Evolutionary conservation across 2,888 invertebrate genomes (phyloP).

Genomic region (Agrypnus murinus): DNA sequence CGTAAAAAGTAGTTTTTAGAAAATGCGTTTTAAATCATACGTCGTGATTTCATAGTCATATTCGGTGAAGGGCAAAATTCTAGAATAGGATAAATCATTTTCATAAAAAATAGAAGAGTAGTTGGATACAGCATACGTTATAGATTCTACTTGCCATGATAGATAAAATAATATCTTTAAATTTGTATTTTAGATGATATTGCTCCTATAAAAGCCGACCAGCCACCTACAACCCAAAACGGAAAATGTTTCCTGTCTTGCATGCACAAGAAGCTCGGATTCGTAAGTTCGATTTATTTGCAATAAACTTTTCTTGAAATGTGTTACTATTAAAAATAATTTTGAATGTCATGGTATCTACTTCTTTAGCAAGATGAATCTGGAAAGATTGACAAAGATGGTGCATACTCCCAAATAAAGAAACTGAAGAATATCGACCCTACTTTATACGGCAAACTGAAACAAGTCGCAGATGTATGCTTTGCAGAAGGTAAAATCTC

Average conservation of each 20-base stretch:
- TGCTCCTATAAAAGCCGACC: not conserved
- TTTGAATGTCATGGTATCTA: not conserved
- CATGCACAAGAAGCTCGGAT: slow-evolving; percentile 18
- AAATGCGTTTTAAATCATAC: not conserved
- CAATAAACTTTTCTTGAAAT: no score
- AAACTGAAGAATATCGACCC: slow-evolving; percentile 11
- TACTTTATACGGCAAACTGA: slow-evolving; percentile 15
- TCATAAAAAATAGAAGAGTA: no score
- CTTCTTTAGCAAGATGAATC: not conserved
- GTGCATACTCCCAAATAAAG: not conserved
- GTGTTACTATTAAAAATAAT: not conserved
- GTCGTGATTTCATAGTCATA: not conserved
- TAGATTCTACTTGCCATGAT: no score
- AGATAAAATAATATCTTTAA: not conserved
- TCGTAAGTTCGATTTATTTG: slow-evolving; percentile 12
- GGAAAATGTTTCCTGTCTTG: slow-evolving; percentile 26
- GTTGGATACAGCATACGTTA: no score
- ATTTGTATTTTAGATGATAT: slow-evolving; percentile 16
- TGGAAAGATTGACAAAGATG: slow-evolving; percentile 22
- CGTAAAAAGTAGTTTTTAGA: not conserved
- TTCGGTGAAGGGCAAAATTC: not conserved
- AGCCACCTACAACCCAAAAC: slow-evolving; percentile 5
- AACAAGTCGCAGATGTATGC: slow-evolving; percentile 1
- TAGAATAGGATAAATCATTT: not conserved
- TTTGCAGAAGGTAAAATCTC: not conserved